Conservation (phyloP, 1,140 invertebrate genomes). For the Geopemphigus sp. region DNA sequence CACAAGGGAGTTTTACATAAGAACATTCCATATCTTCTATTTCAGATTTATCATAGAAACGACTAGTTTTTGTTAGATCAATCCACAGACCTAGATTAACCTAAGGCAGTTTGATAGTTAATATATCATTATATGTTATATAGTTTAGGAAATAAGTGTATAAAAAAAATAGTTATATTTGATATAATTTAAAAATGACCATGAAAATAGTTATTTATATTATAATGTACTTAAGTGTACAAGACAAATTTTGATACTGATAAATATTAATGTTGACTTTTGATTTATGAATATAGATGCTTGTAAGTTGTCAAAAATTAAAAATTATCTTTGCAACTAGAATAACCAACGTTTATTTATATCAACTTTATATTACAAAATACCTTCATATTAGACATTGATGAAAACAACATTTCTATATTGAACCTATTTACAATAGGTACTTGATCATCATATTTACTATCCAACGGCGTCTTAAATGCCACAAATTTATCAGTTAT, state of each 20-base stretch:
- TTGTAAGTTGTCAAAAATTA: background rate
- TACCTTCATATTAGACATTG: conserved; percentile 59
- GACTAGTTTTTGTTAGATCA: conserved; percentile 89
- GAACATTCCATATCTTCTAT: conserved; percentile 72
- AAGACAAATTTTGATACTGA: too few relatives aligned
- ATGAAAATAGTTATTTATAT: too few relatives aligned
- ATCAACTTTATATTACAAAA: background rate
- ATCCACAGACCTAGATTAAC: conserved; percentile 91
- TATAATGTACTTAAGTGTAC: too few relatives aligned
- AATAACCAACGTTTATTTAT: background rate
- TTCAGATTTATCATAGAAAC: conserved; percentile 83
- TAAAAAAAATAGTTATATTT: background rate
- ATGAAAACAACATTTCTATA: conserved; percentile 78
- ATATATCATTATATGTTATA: background rate
- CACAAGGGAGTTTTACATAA: conserved; percentile 84
- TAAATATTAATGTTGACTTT: too few relatives aligned
- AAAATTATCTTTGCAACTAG: background rate
- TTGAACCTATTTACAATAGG: conserved; percentile 76
- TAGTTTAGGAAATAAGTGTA: too few relatives aligned
- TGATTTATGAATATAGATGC: too few relatives aligned
- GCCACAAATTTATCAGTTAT: conserved; percentile 81
- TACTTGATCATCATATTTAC: conserved; percentile 75
- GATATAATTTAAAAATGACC: too few relatives aligned
- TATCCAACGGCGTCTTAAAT: conserved; percentile 87
- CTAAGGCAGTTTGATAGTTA: conserved; percentile 57